Conservation (phyloP, 2,888 invertebrate genomes). For the Cryptosula pallasiana region DNA sequence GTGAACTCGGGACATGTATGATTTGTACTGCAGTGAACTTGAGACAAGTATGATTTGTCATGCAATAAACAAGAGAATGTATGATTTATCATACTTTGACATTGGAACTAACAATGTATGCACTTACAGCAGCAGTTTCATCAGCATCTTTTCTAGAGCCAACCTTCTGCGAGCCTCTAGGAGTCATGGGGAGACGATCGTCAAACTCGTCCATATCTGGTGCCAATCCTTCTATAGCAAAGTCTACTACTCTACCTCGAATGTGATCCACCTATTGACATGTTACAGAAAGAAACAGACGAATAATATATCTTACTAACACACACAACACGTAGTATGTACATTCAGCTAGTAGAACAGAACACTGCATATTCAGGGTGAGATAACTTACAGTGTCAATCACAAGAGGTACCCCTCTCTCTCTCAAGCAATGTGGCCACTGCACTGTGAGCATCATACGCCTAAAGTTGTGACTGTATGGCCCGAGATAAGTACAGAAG, state of each 20-base stretch:
- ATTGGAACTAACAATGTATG: too few species aligned
- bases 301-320: too few species aligned
- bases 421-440: slow-evolving; percentile 51
- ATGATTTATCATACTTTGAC: too few species aligned
- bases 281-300: too few species aligned
- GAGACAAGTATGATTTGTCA: too few species aligned
- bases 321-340: too few species aligned
- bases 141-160: neutral
- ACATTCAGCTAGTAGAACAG: too few species aligned
- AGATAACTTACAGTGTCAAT: slow-evolving; percentile 40
- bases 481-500: slow-evolving; percentile 49
- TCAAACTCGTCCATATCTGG: slow-evolving; percentile 18
- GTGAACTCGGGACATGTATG: too few species aligned
- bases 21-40: too few species aligned
- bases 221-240: slow-evolving; percentile 43
- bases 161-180: slow-evolving; percentile 1
- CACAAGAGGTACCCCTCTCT: slow-evolving; percentile 49
- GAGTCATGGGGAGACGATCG: neutral
- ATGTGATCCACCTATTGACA: slow-evolving; percentile 15
- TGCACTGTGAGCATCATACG: slow-evolving; percentile 48
- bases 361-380: too few species aligned
- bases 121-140: neutral
- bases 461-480: slow-evolving; percentile 50
- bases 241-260: slow-evolving; percentile 47
- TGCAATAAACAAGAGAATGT: too few species aligned